Percentiles rank a stretch among this genome's conserved stretches.
phyloP scores from a whole-genome alignment of 2,113 vertebrate genomes.

The Amphilophus citrinellus region DNA sequence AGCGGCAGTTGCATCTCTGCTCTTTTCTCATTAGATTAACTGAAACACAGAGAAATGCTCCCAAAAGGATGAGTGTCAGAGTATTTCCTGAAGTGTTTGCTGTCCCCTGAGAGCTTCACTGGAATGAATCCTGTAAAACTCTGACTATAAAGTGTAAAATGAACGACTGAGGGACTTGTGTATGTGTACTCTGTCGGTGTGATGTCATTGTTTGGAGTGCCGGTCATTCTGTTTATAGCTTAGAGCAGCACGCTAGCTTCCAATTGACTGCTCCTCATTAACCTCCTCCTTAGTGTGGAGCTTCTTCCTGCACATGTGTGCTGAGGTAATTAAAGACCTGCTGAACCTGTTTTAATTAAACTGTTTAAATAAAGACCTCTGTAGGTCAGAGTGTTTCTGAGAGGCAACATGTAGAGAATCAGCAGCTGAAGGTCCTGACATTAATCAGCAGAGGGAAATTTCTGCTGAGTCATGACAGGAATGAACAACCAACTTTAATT shows the following conservation, averaged over 20 bases:
- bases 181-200: background rate
- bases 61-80: background rate
- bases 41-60: background rate
- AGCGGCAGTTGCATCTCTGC: background rate
- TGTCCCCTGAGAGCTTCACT: background rate
- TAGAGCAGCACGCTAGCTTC: background rate
- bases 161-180: background rate
- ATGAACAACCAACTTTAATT: background rate
- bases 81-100: background rate
- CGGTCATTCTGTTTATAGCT: background rate
- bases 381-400: background rate
- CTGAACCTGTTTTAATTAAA: constrained; percentile 45
- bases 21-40: background rate
- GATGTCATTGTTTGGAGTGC: background rate
- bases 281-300: background rate
- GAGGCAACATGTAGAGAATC: background rate
- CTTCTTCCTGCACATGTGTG: background rate
- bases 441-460: background rate
- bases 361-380: background rate
- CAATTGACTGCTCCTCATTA: constrained; percentile 53
- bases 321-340: constrained; percentile 43
- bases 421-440: background rate
- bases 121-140: background rate
- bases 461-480: constrained; percentile 16
- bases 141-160: background rate